Percentiles rank a stretch among this genome's conserved stretches.
These are phyloP conservation scores for Epicauta chinensis DNA, from an alignment of 1,140 invertebrate species.

Conservation along the genomic window DNA sequence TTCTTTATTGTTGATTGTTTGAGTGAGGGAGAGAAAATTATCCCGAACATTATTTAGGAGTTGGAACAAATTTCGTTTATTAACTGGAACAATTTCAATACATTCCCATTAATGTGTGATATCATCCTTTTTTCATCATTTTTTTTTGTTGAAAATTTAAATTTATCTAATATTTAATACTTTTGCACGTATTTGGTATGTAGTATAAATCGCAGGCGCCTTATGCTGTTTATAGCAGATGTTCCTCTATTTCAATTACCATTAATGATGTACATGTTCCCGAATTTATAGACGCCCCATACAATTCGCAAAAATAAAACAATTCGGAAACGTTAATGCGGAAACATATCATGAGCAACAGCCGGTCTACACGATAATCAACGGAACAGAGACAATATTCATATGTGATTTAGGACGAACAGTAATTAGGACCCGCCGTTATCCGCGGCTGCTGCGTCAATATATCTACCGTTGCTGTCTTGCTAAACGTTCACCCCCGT, in stretches of 20 bases:
- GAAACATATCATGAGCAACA: constrained; percentile 21
- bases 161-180: no score
- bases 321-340: constrained; percentile 20
- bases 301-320: constrained; percentile 17
- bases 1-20: no score
- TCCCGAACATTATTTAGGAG: no score
- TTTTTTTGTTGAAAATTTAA: no score
- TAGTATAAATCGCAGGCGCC: background rate
- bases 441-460: constrained; percentile 35
- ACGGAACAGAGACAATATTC: constrained; percentile 32
- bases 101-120: no score
- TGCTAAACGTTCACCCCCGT: constrained; percentile 10
- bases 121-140: no score
- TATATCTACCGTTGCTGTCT: constrained; percentile 32
- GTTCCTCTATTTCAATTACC: constrained; percentile 21
- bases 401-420: constrained; percentile 35
- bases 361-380: constrained; percentile 19
- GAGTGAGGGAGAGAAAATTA: no score
- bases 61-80: no score
- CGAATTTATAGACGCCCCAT: constrained; percentile 18
- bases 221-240: constrained; percentile 18
- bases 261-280: constrained; percentile 23
- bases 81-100: no score
- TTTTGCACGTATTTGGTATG: no score
- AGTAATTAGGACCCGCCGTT: constrained; percentile 32